Evolutionary conservation across 2,797 vertebrate genomes (phyloP), one percentile per base, ranked within the genome.

Genomic region (Phrynocephalus vlangalii): DNA sequence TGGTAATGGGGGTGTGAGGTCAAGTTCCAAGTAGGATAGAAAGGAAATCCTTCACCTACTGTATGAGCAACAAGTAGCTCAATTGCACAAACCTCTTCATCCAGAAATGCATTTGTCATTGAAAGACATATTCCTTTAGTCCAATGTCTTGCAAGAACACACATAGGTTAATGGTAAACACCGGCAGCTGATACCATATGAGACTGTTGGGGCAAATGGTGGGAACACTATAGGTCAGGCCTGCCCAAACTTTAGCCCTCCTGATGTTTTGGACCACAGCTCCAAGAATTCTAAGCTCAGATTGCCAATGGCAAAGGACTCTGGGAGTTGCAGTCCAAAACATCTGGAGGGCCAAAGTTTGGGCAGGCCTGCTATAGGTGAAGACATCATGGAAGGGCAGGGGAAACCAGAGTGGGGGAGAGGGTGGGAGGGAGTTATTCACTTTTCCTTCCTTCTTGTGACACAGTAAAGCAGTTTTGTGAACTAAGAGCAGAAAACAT

Each of bases 41-140:
- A n/a, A 90, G 80, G 84, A 38, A 73, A 67, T 82, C 15, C 50
- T 81, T 79, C 24, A 79, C 33, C 67, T 82, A 67, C 60, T 16
- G 44, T 78, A n/a, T 50, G 81, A 28, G n/a, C 52, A 60, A 48
- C 10, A 50, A 52, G 3, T 13, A 8, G 60, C 28, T 86, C 18
- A 15, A 60, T n/a, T 77, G 22, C 30, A 22, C 33, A 22, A 38
- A n/a, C 48, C 20, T 87, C 30, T 68, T 68, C 11, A 73, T 1
- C 22, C 82, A 60, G 44, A 10, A 67, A 67, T 52, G 22, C 28
- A 87, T 76, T 79, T 48, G 44, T 18, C 24, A 86, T 38, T 86
- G 70, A 66, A 56, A 71, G 66, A 6, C 56, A 44, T 44, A 70
- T 26, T n/a, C 52, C 60, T 60, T 79, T 50, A 56, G 16, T 84